Evolutionary conservation across 2,113 vertebrate genomes (phyloP).

Genomic region (Plecturocebus donacophilus): DNA sequence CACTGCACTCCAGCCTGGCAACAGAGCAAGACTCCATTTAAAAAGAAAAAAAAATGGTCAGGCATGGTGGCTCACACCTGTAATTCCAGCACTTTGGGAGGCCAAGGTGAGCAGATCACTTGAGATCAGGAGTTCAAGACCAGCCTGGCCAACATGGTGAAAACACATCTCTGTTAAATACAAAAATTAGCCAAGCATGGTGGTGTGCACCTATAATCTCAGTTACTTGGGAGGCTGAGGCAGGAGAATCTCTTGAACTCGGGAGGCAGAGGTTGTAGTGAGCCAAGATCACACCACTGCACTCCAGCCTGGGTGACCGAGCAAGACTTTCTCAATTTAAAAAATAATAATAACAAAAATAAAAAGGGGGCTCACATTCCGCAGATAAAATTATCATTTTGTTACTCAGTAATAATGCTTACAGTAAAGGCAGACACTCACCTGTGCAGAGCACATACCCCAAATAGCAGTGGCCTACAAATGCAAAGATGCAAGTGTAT

Average conservation of each 20-base stretch:
- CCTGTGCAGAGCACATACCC: not conserved
- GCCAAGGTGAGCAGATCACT: too few relatives aligned
- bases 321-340: not conserved
- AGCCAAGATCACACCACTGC: not conserved
- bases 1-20: too few relatives aligned
- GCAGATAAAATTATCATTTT: not conserved
- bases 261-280: not conserved
- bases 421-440: not conserved
- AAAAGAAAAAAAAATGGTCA: too few relatives aligned
- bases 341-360: not conserved
- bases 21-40: too few relatives aligned
- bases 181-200: not conserved
- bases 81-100: too few relatives aligned
- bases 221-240: not conserved
- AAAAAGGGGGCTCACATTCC: not conserved
- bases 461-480: not conserved
- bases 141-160: not conserved
- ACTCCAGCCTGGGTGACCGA: not conserved
- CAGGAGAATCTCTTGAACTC: not conserved
- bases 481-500: not conserved
- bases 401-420: not conserved
- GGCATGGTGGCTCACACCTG: too few relatives aligned
- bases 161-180: not conserved
- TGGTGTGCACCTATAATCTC: not conserved
- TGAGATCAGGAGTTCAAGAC: not conserved